These are phyloP conservation scores for Acheta domesticus DNA, from an alignment of 2,888 invertebrate genomes.

Conservation along the genomic window DNA sequence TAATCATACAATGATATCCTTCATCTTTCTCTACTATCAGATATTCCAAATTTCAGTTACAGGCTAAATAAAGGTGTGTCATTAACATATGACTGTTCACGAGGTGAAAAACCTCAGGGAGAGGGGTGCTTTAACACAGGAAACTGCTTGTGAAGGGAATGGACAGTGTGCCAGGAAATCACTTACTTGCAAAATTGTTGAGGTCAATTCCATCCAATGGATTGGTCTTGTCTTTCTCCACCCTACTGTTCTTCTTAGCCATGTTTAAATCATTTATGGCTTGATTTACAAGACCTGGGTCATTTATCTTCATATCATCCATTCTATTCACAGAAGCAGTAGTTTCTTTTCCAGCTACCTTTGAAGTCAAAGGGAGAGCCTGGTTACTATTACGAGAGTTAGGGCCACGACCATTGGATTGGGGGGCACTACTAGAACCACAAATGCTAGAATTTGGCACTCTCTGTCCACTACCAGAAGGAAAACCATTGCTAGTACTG, in stretches of 20 bases:
- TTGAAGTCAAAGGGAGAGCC: constrained; percentile 33
- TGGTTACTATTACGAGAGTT: constrained; percentile 35
- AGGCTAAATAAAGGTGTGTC: too few relatives aligned
- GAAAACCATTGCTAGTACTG: constrained; percentile 25
- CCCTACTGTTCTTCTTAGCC: constrained; percentile 41
- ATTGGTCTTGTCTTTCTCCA: constrained; percentile 47
- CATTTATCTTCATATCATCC: constrained; percentile 55
- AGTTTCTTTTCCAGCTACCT: constrained; percentile 45
- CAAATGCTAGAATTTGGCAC: constrained; percentile 10
- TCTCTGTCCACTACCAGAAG: constrained; percentile 28
- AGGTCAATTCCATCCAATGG: constrained; percentile 56
- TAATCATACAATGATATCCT: too few relatives aligned
- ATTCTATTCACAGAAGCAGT: constrained; percentile 49
- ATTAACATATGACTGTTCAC: too few relatives aligned
- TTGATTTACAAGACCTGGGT: constrained; percentile 55
- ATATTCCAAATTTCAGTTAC: too few relatives aligned
- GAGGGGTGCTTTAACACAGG: neutral
- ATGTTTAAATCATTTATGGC: constrained; percentile 49
- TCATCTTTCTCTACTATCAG: too few relatives aligned
- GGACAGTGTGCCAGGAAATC: constrained; percentile 10
- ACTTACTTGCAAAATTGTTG: constrained; percentile 54
- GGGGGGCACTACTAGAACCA: constrained; percentile 25
- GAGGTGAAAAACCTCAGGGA: too few relatives aligned
- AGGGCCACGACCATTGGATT: constrained; percentile 27
- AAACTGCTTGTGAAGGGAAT: neutral